Evolutionary conservation across 2,113 vertebrate genomes (phyloP), one percentile per base, ranked within the genome.

Genomic region (Halcyon senegalensis): DNA sequence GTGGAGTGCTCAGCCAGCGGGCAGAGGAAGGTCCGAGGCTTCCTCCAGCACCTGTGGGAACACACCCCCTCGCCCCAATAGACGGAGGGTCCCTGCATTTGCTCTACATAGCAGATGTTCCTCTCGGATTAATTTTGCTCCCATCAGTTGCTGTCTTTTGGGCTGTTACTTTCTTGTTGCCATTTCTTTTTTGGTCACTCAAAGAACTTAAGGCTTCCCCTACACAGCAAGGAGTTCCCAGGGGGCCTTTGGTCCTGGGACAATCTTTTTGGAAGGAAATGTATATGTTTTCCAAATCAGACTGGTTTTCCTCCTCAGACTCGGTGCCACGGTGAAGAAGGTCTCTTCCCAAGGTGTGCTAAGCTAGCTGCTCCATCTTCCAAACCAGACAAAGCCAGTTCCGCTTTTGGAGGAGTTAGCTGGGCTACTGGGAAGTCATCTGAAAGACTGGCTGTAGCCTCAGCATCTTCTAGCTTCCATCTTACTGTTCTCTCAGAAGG

Each of bases 101-200:
- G 93, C 37, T 92, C 96, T 97, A 90, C 91, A 90, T 96, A 97
- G 76, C 33, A 1, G 88, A 92, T 93, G 69, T 91, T 92, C 86
- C 88, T 93, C 77, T 84, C 0, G 0, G 72, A 67, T 70, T 82
- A 16, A 58, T 51, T 41, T 73, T 86, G 67, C 59, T 92, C 84
- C 75, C 39, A 43, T 94, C 76, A 59, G 58, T 97, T 89, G 50
- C 91, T 94, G 89, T 95, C 64, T 16, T 89, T 89, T 78, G 46
- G 35, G 16, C 67, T 33, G 12, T 96, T 94, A 87, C 73, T 91
- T 89, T 96, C 92, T 92, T 64, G 75, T 85, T 8, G 35, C 48
- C 1, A 0, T 84, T 95, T 94, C 39, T 90, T 90, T 93, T 91
- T 91, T 5, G 9, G 50, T 95, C 85, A 84, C 70, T 89, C 76